Evolutionary conservation across 2,797 vertebrate genomes (phyloP).

Genomic region (Gymnothorax javanicus): DNA sequence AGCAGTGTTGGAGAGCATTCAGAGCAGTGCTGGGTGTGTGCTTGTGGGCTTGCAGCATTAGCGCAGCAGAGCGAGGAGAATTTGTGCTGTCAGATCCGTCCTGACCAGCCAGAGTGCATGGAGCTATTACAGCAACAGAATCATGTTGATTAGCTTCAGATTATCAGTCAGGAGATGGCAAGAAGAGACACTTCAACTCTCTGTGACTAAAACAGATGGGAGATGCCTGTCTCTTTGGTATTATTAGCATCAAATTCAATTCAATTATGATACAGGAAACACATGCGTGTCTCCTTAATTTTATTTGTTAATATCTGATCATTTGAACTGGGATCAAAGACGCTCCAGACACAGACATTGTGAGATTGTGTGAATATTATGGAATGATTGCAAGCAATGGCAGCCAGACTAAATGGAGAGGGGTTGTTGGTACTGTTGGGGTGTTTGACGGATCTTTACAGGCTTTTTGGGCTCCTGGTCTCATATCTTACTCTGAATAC

Average conservation of each 20-base stretch:
- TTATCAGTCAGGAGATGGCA: constrained; percentile 13
- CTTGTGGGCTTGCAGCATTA: neutral
- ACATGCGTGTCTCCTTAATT: neutral
- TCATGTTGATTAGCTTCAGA: constrained; percentile 17
- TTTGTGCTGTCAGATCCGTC: constrained; percentile 2
- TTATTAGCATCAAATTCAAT: neutral
- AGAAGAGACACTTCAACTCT: constrained; percentile 5
- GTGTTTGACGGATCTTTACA: neutral
- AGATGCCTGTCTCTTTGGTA: neutral
- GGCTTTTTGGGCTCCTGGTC: neutral
- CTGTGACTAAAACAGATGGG: neutral
- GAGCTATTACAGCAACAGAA: constrained; percentile 1
- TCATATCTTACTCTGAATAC: constrained; percentile 15
- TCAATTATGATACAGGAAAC: neutral
- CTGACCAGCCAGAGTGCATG: neutral
- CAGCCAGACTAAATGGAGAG: neutral
- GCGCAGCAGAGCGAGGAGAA: neutral
- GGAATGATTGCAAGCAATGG: neutral
- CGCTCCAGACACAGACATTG: neutral
- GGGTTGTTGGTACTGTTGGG: neutral
- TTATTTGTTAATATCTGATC: neutral
- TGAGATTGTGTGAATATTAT: neutral
- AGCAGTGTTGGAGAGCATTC: neutral
- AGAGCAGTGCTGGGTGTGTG: neutral
- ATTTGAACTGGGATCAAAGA: neutral